Base-by-base conservation (phyloP, 2,888 invertebrate species). In the Caenorhabditis virilis region DNA sequence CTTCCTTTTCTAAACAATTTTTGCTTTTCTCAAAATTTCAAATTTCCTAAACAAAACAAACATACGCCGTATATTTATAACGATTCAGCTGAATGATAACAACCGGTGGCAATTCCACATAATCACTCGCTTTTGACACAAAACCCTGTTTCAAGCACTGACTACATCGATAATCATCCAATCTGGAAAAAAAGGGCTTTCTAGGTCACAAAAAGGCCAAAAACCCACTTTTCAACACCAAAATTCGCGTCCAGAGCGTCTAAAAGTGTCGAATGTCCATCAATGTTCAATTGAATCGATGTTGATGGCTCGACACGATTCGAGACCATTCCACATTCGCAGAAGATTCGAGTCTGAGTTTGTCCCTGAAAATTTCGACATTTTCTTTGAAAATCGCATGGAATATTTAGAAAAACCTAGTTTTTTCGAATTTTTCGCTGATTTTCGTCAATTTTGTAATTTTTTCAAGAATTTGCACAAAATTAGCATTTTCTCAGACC, bases 21-120 rank as follows among this genome's bases (percentile, higher is more conserved):
- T n/a, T n/a, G n/a, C n/a, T n/a, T n/a, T n/a, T n/a, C n/a, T n/a
- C n/a, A n/a, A n/a, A n/a, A n/a, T n/a, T n/a, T n/a, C n/a, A n/a
- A n/a, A n/a, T n/a, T n/a, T n/a, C n/a, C n/a, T n/a, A n/a, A n/a
- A n/a, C n/a, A n/a, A n/a, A n/a, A n/a, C 15, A 36, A 5, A 33
- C 52, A 15, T 43, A 35, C 36, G 57, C 16, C 15, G 60, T 61
- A 48, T 71, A 77, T 18, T 66, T 62, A 56, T 78, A 79, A 18
- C 82, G 72, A 48, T 76, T 79, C 23, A 82, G 59, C 39, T 78
- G 78, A 13, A 82, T 53, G 2, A 82, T 62, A 16, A 82, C 55
- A 2, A 82, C 76, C 0, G 76, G 73, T 7, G 82, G 82, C 22
- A 82, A 45, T 22, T 65, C 52, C 1, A 56, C 62, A 26, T 72